A percentile compares a stretch with the other conserved stretches of the same genome.
These are phyloP conservation scores for Heptranchias perlo DNA, from an alignment of 2,113 vertebrate genomes.

Conservation along the genomic window DNA sequence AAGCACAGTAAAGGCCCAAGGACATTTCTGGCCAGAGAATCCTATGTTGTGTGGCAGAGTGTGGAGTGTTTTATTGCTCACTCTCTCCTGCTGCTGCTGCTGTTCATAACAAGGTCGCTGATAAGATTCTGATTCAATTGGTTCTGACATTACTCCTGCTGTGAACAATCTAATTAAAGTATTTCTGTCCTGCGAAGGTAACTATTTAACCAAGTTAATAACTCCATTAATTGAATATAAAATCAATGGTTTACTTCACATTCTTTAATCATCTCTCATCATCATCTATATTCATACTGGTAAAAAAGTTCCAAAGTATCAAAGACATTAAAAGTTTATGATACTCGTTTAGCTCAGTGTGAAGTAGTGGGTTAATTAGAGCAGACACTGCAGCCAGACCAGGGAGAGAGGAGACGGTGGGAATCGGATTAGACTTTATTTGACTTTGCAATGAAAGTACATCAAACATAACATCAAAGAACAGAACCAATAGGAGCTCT, in stretches of 20 bases:
- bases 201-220: constrained; percentile 20
- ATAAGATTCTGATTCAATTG: not conserved
- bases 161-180: not conserved
- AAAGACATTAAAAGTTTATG: constrained; percentile 3
- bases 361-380: not conserved
- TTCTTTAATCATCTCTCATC: not conserved
- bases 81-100: not conserved
- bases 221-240: constrained; percentile 6
- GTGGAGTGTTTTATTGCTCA: too few species aligned
- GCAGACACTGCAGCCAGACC: not conserved
- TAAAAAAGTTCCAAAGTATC: not conserved
- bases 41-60: not conserved
- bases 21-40: not conserved
- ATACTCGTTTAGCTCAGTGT: not conserved
- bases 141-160: not conserved
- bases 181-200: not conserved
- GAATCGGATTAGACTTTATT: not conserved
- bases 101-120: not conserved
- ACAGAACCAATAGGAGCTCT: not conserved
- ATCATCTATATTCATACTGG: not conserved
- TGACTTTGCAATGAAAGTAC: not conserved
- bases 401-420: not conserved
- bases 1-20: not conserved
- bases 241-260: not conserved
- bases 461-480: not conserved